Conservation (phyloP, 1,140 invertebrate species). For the Samia ricini region DNA sequence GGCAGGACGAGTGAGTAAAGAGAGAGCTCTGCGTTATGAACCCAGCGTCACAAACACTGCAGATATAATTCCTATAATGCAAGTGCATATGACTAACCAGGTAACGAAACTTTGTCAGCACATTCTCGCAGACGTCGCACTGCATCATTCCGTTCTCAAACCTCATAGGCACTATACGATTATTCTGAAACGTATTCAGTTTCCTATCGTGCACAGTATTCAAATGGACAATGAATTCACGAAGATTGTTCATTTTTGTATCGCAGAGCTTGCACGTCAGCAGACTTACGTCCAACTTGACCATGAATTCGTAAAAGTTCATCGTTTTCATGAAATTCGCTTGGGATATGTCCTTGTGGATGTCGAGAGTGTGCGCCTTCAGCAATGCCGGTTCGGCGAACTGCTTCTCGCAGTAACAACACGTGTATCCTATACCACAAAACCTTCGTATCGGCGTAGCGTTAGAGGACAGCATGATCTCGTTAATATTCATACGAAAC, state of each 20-base stretch:
- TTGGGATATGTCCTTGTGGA: conserved; percentile 29
- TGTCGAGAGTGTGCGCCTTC: conserved; percentile 21
- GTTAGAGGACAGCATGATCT: conserved; percentile 32
- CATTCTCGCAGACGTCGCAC: conserved; percentile 1
- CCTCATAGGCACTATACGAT: conserved; percentile 12
- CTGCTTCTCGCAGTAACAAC: conserved; percentile 26
- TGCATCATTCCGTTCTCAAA: conserved; percentile 6
- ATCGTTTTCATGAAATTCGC: conserved; percentile 30
- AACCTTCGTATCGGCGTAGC: conserved; percentile 29
- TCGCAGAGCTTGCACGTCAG: conserved; percentile 42
- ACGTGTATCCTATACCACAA: conserved; percentile 24
- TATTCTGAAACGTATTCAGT: conserved; percentile 32
- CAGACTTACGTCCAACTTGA: conserved; percentile 49
- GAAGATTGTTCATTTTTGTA: conserved; percentile 18
- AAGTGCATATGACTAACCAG: background rate
- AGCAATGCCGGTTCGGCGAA: conserved; percentile 21
- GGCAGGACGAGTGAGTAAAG: background rate
- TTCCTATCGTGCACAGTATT: conserved; percentile 24
- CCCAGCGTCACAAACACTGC: background rate
- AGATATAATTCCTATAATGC: conserved; percentile 7
- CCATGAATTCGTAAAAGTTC: conserved; percentile 25
- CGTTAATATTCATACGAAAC: conserved; percentile 23
- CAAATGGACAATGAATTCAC: conserved; percentile 38
- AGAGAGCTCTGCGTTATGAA: background rate
- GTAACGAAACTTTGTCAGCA: background rate